phyloP scores from a whole-genome alignment of 2,888 invertebrate genomes.

The Ophion ellenae region DNA sequence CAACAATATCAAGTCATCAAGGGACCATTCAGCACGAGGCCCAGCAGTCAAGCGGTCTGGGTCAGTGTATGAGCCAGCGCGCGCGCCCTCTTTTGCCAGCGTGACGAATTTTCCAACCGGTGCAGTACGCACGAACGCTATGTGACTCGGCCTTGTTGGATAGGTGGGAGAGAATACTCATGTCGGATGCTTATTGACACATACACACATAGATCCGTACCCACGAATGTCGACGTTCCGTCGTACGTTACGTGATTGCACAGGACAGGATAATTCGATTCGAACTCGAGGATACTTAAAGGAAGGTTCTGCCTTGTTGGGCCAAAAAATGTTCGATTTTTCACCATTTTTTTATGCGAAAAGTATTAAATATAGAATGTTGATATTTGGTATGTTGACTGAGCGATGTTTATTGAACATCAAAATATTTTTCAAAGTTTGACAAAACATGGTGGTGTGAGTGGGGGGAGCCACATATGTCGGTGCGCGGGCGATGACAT shows the following conservation, averaged over 20 bases:
- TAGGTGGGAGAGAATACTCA: slow-evolving; percentile 2
- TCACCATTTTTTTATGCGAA: too few species aligned
- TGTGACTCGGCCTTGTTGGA: background rate
- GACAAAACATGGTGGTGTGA: too few species aligned
- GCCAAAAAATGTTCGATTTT: too few species aligned
- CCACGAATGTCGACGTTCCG: background rate
- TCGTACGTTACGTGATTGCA: too few species aligned
- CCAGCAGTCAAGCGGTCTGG: slow-evolving; percentile 71
- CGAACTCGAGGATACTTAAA: background rate
- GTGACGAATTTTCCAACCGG: slow-evolving; percentile 68
- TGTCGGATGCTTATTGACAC: background rate
- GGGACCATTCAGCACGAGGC: slow-evolving; percentile 75
- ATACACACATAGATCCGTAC: background rate
- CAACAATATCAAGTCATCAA: slow-evolving; percentile 81
- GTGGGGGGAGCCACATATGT: too few species aligned
- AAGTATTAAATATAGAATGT: too few species aligned
- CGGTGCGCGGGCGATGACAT: too few species aligned
- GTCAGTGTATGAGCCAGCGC: slow-evolving; percentile 74
- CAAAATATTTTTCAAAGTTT: too few species aligned
- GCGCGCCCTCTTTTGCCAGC: slow-evolving; percentile 62
- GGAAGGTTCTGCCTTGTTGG: too few species aligned
- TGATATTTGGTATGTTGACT: too few species aligned
- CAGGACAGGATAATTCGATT: too few species aligned
- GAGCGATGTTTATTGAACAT: too few species aligned
- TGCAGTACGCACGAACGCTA: slow-evolving; percentile 57